Evolutionary conservation across 2,888 invertebrate species (phyloP).

Genomic region (Mythimna impura): DNA sequence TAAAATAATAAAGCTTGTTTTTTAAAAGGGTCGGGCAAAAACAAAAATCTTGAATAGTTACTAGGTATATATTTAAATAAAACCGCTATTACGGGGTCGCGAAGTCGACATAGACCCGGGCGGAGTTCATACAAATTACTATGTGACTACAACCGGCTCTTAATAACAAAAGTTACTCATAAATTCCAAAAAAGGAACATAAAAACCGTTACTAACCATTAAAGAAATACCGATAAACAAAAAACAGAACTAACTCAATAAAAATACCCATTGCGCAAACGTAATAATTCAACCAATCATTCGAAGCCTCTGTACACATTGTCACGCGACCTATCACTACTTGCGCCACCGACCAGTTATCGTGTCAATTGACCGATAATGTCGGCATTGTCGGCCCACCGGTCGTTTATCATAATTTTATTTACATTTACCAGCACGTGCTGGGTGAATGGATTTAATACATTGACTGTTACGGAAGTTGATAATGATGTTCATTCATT

Average conservation of each 20-base stretch:
- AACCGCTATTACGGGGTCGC: no score
- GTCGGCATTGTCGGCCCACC: slow-evolving; percentile 17
- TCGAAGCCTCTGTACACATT: slow-evolving; percentile 19
- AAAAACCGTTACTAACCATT: neutral
- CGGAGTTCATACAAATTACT: no score
- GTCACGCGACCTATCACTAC: slow-evolving; percentile 28
- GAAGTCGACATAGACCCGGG: no score
- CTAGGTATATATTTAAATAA: no score
- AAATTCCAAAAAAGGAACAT: neutral
- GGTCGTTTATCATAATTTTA: slow-evolving; percentile 58
- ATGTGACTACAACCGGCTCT: no score
- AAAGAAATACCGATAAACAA: neutral
- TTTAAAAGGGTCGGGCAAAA: no score
- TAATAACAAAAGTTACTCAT: neutral
- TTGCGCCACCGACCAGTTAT: slow-evolving; percentile 26
- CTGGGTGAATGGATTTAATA: slow-evolving; percentile 17
- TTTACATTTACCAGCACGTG: slow-evolving; percentile 51
- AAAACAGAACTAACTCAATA: neutral
- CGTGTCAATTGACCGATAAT: slow-evolving; percentile 55
- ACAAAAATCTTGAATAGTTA: no score
- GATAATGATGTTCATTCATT: neutral
- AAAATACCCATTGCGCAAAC: slow-evolving; percentile 3
- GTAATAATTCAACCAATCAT: slow-evolving; percentile 6
- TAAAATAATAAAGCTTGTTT: no score
- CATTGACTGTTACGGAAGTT: slow-evolving; percentile 9